Conservation (phyloP, 2,113 vertebrate genomes). For the Eublepharis macularius region DNA sequence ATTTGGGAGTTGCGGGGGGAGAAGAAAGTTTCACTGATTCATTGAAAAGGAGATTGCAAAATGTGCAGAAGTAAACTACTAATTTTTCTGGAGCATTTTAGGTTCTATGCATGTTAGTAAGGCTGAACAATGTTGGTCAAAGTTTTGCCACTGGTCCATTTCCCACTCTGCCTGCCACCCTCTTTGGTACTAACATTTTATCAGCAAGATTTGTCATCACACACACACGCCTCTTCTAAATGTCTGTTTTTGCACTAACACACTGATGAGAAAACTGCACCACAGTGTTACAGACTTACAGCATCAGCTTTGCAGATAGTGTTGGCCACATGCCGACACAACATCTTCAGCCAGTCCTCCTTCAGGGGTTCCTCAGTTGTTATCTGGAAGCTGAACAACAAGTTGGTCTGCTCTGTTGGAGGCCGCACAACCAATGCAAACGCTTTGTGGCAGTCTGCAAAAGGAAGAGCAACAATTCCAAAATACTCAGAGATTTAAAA, state of each 20-base stretch:
- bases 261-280: background rate
- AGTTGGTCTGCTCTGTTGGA: slow-evolving; percentile 93
- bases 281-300: slow-evolving; percentile 77
- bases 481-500: background rate
- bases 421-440: slow-evolving; percentile 94
- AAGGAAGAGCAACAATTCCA: slow-evolving; percentile 12
- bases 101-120: background rate
- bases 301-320: slow-evolving; percentile 96
- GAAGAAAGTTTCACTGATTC: too few species aligned
- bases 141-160: background rate
- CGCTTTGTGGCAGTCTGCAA: slow-evolving; percentile 90
- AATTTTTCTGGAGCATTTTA: background rate
- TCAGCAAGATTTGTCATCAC: background rate
- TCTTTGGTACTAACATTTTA: background rate
- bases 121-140: background rate
- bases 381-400: slow-evolving; percentile 96
- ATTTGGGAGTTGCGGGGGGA: too few species aligned
- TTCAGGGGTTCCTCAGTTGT: slow-evolving; percentile 87
- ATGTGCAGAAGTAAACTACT: background rate
- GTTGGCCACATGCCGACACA: slow-evolving; percentile 95
- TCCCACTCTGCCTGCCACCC: background rate
- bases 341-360: slow-evolving; percentile 85
- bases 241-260: background rate
- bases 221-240: background rate
- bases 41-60: background rate